Evolutionary conservation across 2,113 vertebrate genomes (phyloP).

Genomic region (Camelus bactrianus): DNA sequence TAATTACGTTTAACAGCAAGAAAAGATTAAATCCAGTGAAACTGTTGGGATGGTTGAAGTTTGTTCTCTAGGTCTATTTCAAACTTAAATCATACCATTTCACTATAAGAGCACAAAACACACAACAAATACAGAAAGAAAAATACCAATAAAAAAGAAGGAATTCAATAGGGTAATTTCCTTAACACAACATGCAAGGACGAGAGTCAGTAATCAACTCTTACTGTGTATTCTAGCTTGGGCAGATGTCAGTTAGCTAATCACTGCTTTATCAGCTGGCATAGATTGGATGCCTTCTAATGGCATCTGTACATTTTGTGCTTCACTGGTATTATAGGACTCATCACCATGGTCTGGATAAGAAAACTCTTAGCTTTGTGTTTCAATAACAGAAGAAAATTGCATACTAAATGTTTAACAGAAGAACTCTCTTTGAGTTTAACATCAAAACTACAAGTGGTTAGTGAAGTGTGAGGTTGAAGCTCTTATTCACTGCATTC

Average conservation of each 20-base stretch:
- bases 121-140: background rate
- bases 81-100: background rate
- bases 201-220: slow-evolving; percentile 78
- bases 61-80: background rate
- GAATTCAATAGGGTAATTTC: slow-evolving; percentile 69
- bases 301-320: slow-evolving; percentile 80
- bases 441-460: slow-evolving; percentile 55
- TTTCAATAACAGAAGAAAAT: slow-evolving; percentile 78
- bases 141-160: background rate
- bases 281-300: slow-evolving; percentile 79
- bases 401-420: slow-evolving; percentile 71
- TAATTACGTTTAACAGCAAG: background rate
- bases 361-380: slow-evolving; percentile 70
- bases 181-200: slow-evolving; percentile 71
- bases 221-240: slow-evolving; percentile 63
- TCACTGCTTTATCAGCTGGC: slow-evolving; percentile 76
- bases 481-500: slow-evolving; percentile 9
- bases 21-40: slow-evolving; percentile 16
- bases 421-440: slow-evolving; percentile 48
- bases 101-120: background rate
- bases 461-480: slow-evolving; percentile 46
- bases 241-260: slow-evolving; percentile 80
- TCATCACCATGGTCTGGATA: slow-evolving; percentile 70
- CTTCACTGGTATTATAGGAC: slow-evolving; percentile 80
- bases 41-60: background rate